phyloP scores from a whole-genome alignment of 2,797 vertebrate genomes.

The Muraenolepis orangiensis region DNA sequence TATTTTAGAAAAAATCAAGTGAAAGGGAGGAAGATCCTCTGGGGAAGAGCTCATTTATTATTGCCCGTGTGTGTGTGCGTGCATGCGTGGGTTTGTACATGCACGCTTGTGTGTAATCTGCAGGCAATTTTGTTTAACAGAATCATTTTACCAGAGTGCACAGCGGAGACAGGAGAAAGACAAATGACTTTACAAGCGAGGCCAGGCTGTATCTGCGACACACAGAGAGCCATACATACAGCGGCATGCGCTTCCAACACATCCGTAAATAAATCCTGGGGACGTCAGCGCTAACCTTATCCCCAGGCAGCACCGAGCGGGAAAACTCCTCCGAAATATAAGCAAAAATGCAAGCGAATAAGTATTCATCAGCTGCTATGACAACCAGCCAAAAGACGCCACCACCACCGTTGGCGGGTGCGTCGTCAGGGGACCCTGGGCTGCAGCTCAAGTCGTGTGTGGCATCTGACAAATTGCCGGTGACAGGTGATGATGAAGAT shows the following conservation, averaged over 20 bases:
- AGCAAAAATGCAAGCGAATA: conserved; percentile 36
- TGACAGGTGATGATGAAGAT: conserved; percentile 35
- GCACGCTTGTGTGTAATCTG: conserved; percentile 48
- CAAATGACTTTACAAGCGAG: conserved; percentile 68
- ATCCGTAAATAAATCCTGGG: conserved; percentile 55
- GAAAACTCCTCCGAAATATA: conserved; percentile 36
- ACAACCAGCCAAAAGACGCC: conserved; percentile 44
- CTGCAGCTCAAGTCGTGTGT: conserved; percentile 20
- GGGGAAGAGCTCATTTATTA: conserved; percentile 61
- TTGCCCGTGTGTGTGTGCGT: conserved; percentile 35
- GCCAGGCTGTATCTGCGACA: conserved; percentile 52
- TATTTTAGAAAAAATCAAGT: conserved; percentile 53
- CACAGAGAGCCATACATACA: conserved; percentile 29
- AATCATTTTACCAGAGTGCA: conserved; percentile 62
- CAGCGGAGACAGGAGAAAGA: conserved; percentile 61
- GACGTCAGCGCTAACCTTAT: conserved; percentile 53
- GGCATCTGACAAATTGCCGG: conserved; percentile 36
- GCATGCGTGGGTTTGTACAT: conserved; percentile 10
- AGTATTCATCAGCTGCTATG: conserved; percentile 42
- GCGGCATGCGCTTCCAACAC: conserved; percentile 24
- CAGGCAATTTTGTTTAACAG: conserved; percentile 67
- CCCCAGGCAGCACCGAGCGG: conserved; percentile 30
- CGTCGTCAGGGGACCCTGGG: conserved; percentile 14
- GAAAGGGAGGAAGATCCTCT: conserved; percentile 39
- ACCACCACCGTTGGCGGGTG: conserved; percentile 46